Percentiles rank a stretch among this genome's conserved stretches.
Conservation (phyloP, 2,888 invertebrate genomes). For the Volucella inflata region DNA sequence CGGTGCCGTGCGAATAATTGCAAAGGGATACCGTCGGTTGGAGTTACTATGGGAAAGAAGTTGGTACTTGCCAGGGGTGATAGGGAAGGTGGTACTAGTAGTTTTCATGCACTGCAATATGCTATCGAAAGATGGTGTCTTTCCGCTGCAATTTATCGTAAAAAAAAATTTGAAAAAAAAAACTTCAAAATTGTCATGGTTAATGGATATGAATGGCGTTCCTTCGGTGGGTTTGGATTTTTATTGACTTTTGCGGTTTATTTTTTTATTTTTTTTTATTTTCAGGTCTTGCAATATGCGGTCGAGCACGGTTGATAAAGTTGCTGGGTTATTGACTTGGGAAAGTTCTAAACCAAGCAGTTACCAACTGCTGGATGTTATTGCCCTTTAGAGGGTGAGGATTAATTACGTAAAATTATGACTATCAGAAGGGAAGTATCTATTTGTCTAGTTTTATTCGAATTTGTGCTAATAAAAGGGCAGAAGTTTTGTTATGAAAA, state of each 20-base stretch:
- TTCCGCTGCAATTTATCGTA: conserved; percentile 43
- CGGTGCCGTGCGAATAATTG: conserved; percentile 56
- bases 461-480: background rate
- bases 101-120: conserved; percentile 33
- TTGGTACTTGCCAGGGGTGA: conserved; percentile 23
- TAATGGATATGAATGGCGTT: conserved; percentile 57
- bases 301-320: conserved; percentile 28
- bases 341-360: background rate
- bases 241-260: conserved; percentile 56
- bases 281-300: conserved; percentile 55
- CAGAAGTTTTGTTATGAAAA: no score
- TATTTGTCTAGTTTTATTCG: background rate
- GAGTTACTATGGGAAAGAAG: no score
- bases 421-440: no score
- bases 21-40: conserved; percentile 52
- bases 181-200: conserved; percentile 49
- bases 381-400: background rate
- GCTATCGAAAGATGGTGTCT: conserved; percentile 29
- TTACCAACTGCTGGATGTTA: conserved; percentile 3
- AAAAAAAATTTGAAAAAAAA: conserved; percentile 54
- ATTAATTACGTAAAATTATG: conserved; percentile 8
- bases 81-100: conserved; percentile 33
- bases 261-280: conserved; percentile 1
- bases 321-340: conserved; percentile 59
- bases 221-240: conserved; percentile 47